A percentile compares a stretch with the other conserved stretches of the same genome.
phyloP scores from a whole-genome alignment of 2,888 invertebrate genomes.

The Amphipoea oculea region DNA sequence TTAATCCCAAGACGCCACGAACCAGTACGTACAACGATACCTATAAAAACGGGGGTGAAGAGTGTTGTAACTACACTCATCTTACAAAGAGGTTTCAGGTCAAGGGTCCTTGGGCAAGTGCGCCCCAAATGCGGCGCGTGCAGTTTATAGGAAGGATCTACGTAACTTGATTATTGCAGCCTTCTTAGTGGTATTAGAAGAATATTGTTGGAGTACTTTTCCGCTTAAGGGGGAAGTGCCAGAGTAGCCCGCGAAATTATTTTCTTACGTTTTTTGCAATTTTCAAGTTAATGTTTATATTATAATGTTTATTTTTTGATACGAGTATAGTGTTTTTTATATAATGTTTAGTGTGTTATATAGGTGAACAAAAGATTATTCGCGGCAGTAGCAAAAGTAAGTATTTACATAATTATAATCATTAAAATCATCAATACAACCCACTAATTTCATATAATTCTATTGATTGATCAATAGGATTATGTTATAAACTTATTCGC shows the following conservation, averaged over 20 bases:
- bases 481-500: too few relatives aligned
- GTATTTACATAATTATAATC: not conserved
- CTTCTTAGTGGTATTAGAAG: slow-evolving; percentile 24
- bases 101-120: slow-evolving; percentile 71
- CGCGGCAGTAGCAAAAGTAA: not conserved
- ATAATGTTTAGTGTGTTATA: too few relatives aligned
- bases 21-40: slow-evolving; percentile 37
- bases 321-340: too few relatives aligned
- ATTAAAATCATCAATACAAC: not conserved
- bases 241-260: not conserved
- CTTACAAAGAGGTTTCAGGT: slow-evolving; percentile 76
- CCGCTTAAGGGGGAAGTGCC: not conserved
- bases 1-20: slow-evolving; percentile 21
- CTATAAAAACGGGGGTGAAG: slow-evolving; percentile 64
- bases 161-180: slow-evolving; percentile 69
- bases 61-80: slow-evolving; percentile 70
- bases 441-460: not conserved
- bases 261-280: not conserved
- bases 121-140: slow-evolving; percentile 67
- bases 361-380: not conserved
- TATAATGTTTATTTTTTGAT: too few relatives aligned
- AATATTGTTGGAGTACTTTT: slow-evolving; percentile 5
- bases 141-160: slow-evolving; percentile 68
- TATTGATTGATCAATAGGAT: not conserved
- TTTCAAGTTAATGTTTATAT: too few relatives aligned